These are phyloP conservation scores for Trachymyrmex cornetzi DNA, from an alignment of 1,140 invertebrate species.

Conservation along the genomic window DNA sequence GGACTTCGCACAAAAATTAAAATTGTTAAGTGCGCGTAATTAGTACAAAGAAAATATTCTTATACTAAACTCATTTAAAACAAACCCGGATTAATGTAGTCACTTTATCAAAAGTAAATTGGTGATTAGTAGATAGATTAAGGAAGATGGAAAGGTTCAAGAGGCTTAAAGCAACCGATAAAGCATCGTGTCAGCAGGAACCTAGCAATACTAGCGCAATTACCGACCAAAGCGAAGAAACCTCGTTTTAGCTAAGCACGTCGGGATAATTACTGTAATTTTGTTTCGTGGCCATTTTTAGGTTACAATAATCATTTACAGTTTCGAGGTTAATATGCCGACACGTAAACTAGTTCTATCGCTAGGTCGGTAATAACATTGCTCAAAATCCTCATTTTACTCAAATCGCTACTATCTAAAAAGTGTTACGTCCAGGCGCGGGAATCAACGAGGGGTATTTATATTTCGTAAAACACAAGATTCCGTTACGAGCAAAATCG, in stretches of 20 bases:
- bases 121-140: conserved; percentile 55
- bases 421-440: background rate
- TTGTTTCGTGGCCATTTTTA: conserved; percentile 55
- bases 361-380: conserved; percentile 30
- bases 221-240: conserved; percentile 42
- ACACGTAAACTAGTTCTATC: conserved; percentile 43
- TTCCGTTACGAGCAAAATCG: conserved; percentile 32
- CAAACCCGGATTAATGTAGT: conserved; percentile 29
- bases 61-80: background rate
- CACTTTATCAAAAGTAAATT: conserved; percentile 64
- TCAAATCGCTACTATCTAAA: conserved; percentile 12
- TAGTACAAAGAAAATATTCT: background rate
- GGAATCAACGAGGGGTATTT: conserved; percentile 10
- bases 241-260: conserved; percentile 58
- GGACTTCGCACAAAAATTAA: background rate
- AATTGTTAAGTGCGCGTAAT: background rate
- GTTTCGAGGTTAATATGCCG: conserved; percentile 52
- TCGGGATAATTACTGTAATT: conserved; percentile 71
- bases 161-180: conserved; percentile 40
- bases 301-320: conserved; percentile 52
- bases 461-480: conserved; percentile 26
- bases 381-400: conserved; percentile 24
- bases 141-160: conserved; percentile 30
- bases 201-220: conserved; percentile 56
- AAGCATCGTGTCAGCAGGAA: conserved; percentile 66